Conservation (phyloP, 2,888 invertebrate genomes). For the Synergus gifuensis region DNA sequence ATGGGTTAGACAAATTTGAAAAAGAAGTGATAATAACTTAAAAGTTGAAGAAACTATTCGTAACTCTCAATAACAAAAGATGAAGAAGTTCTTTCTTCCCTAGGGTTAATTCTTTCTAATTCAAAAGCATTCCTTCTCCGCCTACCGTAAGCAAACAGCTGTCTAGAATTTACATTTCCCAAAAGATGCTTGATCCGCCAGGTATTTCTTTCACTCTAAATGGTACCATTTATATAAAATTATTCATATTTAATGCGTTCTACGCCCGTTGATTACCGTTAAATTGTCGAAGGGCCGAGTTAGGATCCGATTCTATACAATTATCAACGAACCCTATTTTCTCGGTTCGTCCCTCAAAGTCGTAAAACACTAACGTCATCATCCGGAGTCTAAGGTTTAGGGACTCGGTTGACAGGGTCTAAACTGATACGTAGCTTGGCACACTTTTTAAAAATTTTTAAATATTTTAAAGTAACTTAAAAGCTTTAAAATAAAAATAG, state of each 20-base stretch:
- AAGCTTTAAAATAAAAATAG: not conserved
- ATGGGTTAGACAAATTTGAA: not conserved
- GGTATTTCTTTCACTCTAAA: conserved; percentile 31
- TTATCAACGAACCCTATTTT: conserved; percentile 33
- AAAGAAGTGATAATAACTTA: not conserved
- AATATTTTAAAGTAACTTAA: too few species aligned
- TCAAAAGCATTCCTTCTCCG: conserved; percentile 22
- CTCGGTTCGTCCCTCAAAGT: conserved; percentile 17
- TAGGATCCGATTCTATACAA: conserved; percentile 28
- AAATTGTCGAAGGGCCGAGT: conserved; percentile 7
- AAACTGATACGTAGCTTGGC: not conserved
- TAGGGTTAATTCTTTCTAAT: not conserved
- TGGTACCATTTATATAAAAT: conserved; percentile 32
- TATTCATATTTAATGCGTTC: conserved; percentile 33
- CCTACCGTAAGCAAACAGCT: conserved; percentile 32
- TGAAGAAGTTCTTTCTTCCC: conserved; percentile 4
- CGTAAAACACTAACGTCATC: conserved; percentile 29
- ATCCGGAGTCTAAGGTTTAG: not conserved
- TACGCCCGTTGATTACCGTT: conserved; percentile 24
- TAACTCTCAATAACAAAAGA: not conserved
- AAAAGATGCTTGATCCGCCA: conserved; percentile 12
- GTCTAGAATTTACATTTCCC: conserved; percentile 28
- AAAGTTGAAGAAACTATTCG: not conserved
- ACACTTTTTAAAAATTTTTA: not conserved
- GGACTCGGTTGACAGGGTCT: not conserved